Conservation (phyloP, 1,140 invertebrate genomes). For the Eriocheir sinensis region DNA sequence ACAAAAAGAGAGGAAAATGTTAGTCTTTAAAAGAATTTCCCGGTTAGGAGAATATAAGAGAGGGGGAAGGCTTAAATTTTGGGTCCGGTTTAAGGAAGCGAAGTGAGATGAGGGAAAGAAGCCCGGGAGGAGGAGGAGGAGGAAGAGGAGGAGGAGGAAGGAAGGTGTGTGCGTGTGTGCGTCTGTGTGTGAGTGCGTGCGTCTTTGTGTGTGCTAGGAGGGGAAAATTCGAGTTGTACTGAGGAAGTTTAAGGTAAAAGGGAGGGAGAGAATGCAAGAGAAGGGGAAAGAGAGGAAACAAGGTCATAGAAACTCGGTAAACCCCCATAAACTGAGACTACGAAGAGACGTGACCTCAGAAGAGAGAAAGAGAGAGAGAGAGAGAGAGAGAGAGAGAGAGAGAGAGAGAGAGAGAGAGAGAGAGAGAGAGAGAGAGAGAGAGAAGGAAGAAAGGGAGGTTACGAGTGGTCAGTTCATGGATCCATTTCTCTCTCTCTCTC, state of each 20-base stretch:
- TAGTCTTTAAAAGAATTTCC: neutral
- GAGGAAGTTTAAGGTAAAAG: neutral
- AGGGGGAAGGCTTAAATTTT: neutral
- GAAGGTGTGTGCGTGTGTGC: too few relatives aligned
- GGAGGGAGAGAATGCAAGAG: neutral
- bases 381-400: neutral
- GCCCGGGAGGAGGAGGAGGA: neutral
- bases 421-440: neutral
- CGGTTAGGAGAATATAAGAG: too few relatives aligned
- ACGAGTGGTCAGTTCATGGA: neutral
- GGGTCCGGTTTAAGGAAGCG: neutral
- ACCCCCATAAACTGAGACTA: neutral
- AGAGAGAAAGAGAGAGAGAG: neutral
- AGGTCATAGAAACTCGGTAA: neutral
- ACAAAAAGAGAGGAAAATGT: neutral
- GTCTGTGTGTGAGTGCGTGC: too few relatives aligned
- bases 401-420: neutral
- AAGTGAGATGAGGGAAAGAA: neutral
- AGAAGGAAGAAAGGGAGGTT: neutral
- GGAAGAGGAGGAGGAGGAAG: neutral
- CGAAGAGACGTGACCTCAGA: neutral
- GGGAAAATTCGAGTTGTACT: neutral
- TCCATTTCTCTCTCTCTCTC: neutral
- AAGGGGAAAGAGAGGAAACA: neutral
- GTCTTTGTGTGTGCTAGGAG: too few relatives aligned